Percentiles rank a stretch among this genome's conserved stretches.
phyloP scores from a whole-genome alignment of 2,888 invertebrate genomes.

The Pegoplata infirma region DNA sequence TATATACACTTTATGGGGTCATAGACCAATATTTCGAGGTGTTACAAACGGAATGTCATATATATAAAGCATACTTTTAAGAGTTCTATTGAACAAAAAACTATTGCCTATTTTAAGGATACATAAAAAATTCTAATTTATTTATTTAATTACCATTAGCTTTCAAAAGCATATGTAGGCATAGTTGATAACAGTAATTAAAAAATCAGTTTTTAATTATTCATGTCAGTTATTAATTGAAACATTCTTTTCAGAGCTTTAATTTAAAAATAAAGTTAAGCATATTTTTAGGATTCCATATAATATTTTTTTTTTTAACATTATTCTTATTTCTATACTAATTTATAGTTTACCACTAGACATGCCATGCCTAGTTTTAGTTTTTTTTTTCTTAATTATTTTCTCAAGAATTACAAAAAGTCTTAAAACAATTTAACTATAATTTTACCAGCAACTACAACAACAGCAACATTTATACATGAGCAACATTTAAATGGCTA shows the following conservation, averaged over 20 bases:
- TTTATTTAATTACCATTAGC: too few species aligned
- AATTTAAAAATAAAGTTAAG: not conserved
- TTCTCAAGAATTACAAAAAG: conserved; percentile 21
- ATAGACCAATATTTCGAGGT: too few species aligned
- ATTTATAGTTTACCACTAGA: conserved; percentile 11
- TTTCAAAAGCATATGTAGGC: too few species aligned
- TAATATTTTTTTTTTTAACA: conserved; percentile 1
- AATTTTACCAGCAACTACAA: conserved; percentile 18
- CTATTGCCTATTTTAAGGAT: too few species aligned
- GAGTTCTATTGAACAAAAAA: too few species aligned
- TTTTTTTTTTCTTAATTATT: too few species aligned
- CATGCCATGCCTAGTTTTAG: conserved; percentile 48
- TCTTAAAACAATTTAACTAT: conserved; percentile 7
- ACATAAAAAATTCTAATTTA: too few species aligned
- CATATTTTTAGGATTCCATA: not conserved
- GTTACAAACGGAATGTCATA: too few species aligned
- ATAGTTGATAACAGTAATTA: too few species aligned
- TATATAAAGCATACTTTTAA: too few species aligned
- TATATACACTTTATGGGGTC: too few species aligned
- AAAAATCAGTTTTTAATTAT: too few species aligned
- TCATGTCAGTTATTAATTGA: not conserved
- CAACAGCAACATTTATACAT: not conserved
- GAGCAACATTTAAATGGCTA: conserved; percentile 29
- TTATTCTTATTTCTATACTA: not conserved
- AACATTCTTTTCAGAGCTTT: not conserved